These are phyloP conservation scores for Rhombomys opimus DNA, from an alignment of 2,113 vertebrate species.

Conservation along the genomic window DNA sequence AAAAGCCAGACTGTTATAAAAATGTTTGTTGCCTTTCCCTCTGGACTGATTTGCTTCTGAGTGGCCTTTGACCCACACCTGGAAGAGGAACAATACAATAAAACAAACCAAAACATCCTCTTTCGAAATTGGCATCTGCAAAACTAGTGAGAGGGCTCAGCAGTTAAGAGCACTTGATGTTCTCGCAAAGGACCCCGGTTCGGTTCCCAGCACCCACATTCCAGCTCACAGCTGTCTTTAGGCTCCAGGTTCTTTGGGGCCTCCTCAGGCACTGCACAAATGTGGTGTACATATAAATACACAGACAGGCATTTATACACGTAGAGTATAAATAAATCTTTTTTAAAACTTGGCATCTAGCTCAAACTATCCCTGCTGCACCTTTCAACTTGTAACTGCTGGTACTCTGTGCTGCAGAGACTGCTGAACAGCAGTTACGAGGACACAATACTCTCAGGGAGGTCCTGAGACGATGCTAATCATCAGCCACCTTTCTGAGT, in stretches of 20 bases:
- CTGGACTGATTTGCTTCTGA: constrained; percentile 4
- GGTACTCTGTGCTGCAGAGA: background rate
- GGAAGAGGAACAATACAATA: background rate
- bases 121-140: background rate
- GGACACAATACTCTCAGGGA: background rate
- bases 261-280: background rate
- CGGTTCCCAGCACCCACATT: background rate
- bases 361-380: constrained; percentile 14
- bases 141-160: background rate
- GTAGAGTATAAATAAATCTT: background rate
- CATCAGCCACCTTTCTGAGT: constrained; percentile 25
- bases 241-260: background rate
- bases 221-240: background rate
- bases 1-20: background rate
- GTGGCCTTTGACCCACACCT: background rate
- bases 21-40: background rate
- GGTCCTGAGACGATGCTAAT: background rate
- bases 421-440: background rate
- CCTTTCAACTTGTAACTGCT: background rate
- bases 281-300: background rate
- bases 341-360: background rate
- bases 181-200: background rate
- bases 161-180: background rate
- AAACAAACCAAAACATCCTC: constrained; percentile 13
- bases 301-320: background rate